These are phyloP conservation scores for Progne subis DNA, from an alignment of 2,113 vertebrate species.

Conservation along the genomic window DNA sequence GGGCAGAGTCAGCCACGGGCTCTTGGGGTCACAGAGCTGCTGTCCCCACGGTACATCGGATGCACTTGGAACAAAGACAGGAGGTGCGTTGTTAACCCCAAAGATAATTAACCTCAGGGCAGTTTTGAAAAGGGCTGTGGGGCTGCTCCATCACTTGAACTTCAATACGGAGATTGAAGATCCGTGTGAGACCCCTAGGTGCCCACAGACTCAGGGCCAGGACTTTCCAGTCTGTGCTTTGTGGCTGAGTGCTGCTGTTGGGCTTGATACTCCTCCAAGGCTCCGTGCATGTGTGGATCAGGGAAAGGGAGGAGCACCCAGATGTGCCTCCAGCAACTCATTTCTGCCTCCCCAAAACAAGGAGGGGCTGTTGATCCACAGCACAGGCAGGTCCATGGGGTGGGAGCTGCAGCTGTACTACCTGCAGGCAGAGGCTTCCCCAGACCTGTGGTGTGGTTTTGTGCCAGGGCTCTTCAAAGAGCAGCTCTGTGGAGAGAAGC, in stretches of 20 bases:
- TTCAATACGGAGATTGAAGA: neutral
- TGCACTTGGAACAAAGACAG: neutral
- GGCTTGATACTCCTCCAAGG: neutral
- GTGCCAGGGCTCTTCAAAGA: neutral
- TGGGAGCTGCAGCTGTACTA: neutral
- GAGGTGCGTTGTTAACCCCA: neutral
- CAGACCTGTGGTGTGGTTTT: neutral
- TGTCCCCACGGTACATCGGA: neutral
- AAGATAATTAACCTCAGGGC: neutral
- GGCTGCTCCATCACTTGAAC: neutral
- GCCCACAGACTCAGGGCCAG: accelerated
- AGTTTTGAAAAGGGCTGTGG: neutral
- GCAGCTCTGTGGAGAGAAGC: neutral
- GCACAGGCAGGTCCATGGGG: neutral
- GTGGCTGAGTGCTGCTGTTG: accelerated
- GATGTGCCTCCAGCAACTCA: neutral
- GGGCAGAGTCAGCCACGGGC: accelerated
- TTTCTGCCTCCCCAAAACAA: neutral
- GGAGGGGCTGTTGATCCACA: neutral
- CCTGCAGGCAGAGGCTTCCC: neutral
- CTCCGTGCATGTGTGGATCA: accelerated
- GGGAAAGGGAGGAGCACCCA: neutral
- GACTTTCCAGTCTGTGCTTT: neutral
- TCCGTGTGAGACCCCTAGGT: neutral
- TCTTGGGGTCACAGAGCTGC: accelerated